Evolutionary conservation across 2,888 invertebrate genomes (phyloP), one percentile per base, ranked within the genome.

Genomic region (Scrobipalpa atriplicella): DNA sequence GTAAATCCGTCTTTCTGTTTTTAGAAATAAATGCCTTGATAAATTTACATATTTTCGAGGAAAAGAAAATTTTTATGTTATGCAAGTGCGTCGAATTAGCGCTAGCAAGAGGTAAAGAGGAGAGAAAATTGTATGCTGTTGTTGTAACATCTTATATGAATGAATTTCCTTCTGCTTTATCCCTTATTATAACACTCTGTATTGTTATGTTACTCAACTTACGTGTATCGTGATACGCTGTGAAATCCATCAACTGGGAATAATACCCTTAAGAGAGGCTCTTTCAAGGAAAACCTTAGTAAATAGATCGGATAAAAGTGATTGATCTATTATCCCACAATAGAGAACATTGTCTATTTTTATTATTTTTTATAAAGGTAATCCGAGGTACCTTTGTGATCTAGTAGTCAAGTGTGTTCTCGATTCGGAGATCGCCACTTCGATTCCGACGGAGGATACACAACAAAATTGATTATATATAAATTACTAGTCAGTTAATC

Each of bases 321-420:
- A 66, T 66, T 63, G 66, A 66, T 66, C 47, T 62, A 41, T 52
- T 60, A 66, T 21, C 66, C 62, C 58, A 13, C 36, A 29, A 11
- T 11, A 21, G 1, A 36, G 58, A 38, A 16, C 39, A 29, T 21
- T 62, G 41, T 62, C 18, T n/a, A 43, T 62, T 43, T 21, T 43
- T 41, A n/a, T 62, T 43, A 43, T 41, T 41, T 19, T 52, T 52
- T 2, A 52, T 11, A 11, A 52, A 19, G 52, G 52, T 1, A 8
- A 19, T 13, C 2, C 41, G 41, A 41, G 29, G 29, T 29, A 5
- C 29, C 47, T 16, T 16, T n/a, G 13, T 13, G 6, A 5, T n/a
- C n/a, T n/a, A 47, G 47, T 16, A n/a, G 1, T n/a, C n/a, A n/a
- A n/a, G n/a, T n/a, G n/a, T n/a, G n/a, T n/a, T n/a, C n/a, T n/a